A percentile compares a stretch with the other conserved stretches of the same genome.
These are phyloP conservation scores for Chrysodeixis includens DNA, from an alignment of 2,888 invertebrate species.

Conservation along the genomic window DNA sequence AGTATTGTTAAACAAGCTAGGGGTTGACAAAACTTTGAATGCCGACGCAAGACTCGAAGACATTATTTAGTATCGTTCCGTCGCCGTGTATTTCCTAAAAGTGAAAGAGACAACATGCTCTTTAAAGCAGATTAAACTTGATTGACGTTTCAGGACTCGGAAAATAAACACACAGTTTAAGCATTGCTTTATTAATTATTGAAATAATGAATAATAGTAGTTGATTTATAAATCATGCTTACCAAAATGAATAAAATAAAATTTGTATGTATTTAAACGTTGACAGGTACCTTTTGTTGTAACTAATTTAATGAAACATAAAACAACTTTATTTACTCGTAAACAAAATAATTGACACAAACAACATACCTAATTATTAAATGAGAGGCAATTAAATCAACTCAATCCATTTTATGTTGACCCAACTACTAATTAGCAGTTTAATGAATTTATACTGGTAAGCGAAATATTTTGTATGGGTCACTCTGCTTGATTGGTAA, in stretches of 20 bases:
- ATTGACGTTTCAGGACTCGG: too few species aligned
- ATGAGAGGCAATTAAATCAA: slow-evolving; percentile 5
- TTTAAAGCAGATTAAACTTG: too few species aligned
- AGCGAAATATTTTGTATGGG: neutral
- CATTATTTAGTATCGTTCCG: too few species aligned
- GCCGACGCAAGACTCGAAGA: too few species aligned
- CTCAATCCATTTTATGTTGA: neutral
- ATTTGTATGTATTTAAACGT: neutral
- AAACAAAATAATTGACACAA: slow-evolving; percentile 8
- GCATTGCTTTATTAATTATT: too few species aligned
- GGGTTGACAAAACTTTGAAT: too few species aligned
- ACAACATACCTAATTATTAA: slow-evolving; percentile 1
- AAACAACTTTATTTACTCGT: slow-evolving; percentile 1
- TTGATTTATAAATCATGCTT: neutral
- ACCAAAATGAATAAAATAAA: neutral
- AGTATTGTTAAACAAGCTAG: too few species aligned
- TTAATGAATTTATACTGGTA: slow-evolving; percentile 1
- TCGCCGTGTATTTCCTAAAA: too few species aligned
- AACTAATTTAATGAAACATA: neutral
- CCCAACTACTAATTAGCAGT: slow-evolving; percentile 5
- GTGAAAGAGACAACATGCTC: too few species aligned
- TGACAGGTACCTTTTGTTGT: neutral
- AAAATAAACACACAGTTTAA: too few species aligned
- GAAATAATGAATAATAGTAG: neutral
- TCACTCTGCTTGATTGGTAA: slow-evolving; percentile 1